Percentiles rank a stretch among this genome's conserved stretches.
These are phyloP conservation scores for Falcaria lacertinaria DNA, from an alignment of 2,888 invertebrate species.

Conservation along the genomic window DNA sequence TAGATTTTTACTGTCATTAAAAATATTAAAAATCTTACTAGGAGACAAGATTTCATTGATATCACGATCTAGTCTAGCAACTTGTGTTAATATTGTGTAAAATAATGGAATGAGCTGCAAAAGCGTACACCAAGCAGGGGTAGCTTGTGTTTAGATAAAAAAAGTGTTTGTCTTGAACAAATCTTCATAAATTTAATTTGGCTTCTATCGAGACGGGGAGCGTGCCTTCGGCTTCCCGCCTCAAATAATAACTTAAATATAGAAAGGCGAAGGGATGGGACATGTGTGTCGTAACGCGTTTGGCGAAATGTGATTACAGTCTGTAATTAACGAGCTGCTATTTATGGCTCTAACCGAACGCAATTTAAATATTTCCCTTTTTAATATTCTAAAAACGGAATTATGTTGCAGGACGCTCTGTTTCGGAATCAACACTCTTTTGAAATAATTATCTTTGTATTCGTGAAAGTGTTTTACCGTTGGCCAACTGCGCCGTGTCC, in stretches of 20 bases:
- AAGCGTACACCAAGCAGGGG: too few species aligned
- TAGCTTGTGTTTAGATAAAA: neutral
- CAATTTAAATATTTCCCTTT: constrained; percentile 53
- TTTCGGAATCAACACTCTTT: constrained; percentile 57
- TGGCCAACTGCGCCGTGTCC: constrained; percentile 72
- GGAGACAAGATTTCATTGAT: too few species aligned
- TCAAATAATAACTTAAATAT: constrained; percentile 72
- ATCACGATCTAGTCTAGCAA: too few species aligned
- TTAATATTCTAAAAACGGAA: constrained; percentile 45
- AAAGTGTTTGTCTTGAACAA: constrained; percentile 26
- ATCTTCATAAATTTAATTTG: constrained; percentile 66
- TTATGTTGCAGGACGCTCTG: constrained; percentile 25
- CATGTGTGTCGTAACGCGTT: constrained; percentile 77
- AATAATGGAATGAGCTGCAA: too few species aligned
- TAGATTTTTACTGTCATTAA: too few species aligned
- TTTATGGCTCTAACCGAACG: constrained; percentile 52
- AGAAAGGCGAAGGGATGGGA: constrained; percentile 78
- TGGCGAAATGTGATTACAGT: constrained; percentile 79
- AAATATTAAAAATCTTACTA: too few species aligned
- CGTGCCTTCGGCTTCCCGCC: constrained; percentile 62
- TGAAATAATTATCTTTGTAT: constrained; percentile 64
- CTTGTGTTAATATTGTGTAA: too few species aligned
- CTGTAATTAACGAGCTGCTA: constrained; percentile 74
- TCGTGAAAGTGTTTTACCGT: constrained; percentile 76
- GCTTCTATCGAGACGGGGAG: constrained; percentile 64